Evolutionary conservation across 2,888 invertebrate genomes (phyloP).

Genomic region (Microplitis manilae): DNA sequence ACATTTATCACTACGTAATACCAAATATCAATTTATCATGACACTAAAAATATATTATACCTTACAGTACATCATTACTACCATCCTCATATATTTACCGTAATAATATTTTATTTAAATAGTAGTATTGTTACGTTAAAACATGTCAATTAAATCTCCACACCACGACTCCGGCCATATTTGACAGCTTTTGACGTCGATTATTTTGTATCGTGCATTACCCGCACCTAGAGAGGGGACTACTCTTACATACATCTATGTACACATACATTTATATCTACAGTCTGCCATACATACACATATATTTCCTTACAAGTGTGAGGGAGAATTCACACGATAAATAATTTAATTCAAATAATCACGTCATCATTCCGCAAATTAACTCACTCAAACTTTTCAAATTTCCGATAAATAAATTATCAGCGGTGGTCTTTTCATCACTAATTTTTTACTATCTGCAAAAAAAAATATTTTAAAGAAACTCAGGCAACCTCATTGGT

Average conservation of each 20-base stretch:
- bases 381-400: neutral
- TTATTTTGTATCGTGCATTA: slow-evolving; percentile 71
- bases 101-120: slow-evolving; percentile 27
- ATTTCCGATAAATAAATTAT: neutral
- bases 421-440: neutral
- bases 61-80: neutral
- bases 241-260: neutral
- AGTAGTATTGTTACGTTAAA: slow-evolving; percentile 4
- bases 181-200: slow-evolving; percentile 75
- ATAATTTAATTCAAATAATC: neutral
- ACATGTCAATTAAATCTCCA: slow-evolving; percentile 40
- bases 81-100: slow-evolving; percentile 17
- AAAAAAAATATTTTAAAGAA: neutral
- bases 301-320: neutral
- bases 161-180: slow-evolving; percentile 70
- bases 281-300: neutral
- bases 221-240: slow-evolving; percentile 51
- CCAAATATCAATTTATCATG: slow-evolving; percentile 33
- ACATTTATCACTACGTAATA: neutral
- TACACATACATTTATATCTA: too few relatives aligned
- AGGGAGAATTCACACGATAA: neutral
- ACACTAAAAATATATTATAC: slow-evolving; percentile 20
- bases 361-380: neutral
- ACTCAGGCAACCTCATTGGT: neutral
- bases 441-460: neutral